Percentiles rank a stretch among this genome's conserved stretches.
Conservation (phyloP, 2,113 vertebrate species). For the Isichthys henryi region DNA sequence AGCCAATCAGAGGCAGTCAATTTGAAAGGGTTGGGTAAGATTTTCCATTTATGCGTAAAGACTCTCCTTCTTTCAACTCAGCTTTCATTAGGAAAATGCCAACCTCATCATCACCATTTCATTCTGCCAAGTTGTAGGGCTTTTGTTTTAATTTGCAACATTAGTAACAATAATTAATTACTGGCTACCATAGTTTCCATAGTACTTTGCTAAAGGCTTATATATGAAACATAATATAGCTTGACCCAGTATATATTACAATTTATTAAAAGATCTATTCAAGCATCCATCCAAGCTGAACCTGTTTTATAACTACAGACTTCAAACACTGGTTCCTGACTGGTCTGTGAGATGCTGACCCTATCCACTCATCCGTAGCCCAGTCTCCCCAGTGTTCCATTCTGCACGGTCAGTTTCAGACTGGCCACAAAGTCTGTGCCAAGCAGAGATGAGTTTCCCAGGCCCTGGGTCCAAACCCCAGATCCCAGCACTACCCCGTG, state of each 20-base stretch:
- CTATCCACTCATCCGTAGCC: neutral
- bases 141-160: neutral
- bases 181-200: neutral
- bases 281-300: neutral
- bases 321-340: neutral
- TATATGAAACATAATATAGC: neutral
- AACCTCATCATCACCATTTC: neutral
- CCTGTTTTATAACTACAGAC: neutral
- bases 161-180: neutral
- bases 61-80: neutral
- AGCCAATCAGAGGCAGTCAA: neutral
- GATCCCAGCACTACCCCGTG: constrained; percentile 40
- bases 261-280: neutral
- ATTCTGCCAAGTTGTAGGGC: neutral
- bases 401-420: constrained; percentile 49
- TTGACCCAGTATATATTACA: neutral
- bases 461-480: constrained; percentile 38
- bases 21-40: neutral
- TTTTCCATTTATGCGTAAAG: neutral
- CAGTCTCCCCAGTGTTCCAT: constrained; percentile 32
- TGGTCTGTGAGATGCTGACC: neutral
- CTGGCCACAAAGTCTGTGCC: constrained; percentile 50
- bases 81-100: neutral
- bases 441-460: constrained; percentile 55
- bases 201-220: neutral